phyloP scores from a whole-genome alignment of 2,888 invertebrate genomes.

The Callosobruchus maculatus region DNA sequence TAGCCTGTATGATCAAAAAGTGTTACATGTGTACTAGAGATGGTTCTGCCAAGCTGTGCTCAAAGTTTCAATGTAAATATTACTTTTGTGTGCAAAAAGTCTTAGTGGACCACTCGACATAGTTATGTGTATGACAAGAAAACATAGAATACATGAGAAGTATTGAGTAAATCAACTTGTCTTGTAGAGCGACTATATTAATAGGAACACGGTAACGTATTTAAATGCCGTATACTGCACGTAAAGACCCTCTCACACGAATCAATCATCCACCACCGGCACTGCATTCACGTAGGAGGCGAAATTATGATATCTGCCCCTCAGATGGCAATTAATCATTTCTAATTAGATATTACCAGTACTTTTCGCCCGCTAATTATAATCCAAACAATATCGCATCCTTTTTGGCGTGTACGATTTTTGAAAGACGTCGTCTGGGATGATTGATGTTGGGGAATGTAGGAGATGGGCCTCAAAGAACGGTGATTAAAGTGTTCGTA shows the following conservation, averaged over 20 bases:
- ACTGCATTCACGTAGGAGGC: slow-evolving; percentile 1
- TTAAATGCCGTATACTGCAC: no score
- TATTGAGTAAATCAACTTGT: no score
- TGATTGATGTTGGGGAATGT: slow-evolving; percentile 21
- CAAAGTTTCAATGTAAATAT: no score
- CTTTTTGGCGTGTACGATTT: slow-evolving; percentile 22
- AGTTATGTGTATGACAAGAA: no score
- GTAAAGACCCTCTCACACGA: neutral
- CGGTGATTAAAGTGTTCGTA: slow-evolving; percentile 16
- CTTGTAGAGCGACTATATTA: no score
- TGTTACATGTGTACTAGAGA: no score
- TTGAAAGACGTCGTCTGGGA: slow-evolving; percentile 19
- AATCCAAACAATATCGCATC: slow-evolving; percentile 37
- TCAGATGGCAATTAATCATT: slow-evolving; percentile 36
- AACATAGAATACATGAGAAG: no score
- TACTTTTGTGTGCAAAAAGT: no score
- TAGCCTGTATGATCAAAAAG: no score
- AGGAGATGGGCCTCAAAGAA: slow-evolving; percentile 1
- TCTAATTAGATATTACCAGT: slow-evolving; percentile 41
- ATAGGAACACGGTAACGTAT: no score
- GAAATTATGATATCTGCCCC: slow-evolving; percentile 4
- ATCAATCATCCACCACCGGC: slow-evolving; percentile 16
- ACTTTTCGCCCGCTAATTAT: slow-evolving; percentile 39
- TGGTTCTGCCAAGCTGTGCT: no score
- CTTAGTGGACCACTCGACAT: no score